Evolutionary conservation across 2,113 vertebrate genomes (phyloP).

Genomic region (Phodopus roborovskii): DNA sequence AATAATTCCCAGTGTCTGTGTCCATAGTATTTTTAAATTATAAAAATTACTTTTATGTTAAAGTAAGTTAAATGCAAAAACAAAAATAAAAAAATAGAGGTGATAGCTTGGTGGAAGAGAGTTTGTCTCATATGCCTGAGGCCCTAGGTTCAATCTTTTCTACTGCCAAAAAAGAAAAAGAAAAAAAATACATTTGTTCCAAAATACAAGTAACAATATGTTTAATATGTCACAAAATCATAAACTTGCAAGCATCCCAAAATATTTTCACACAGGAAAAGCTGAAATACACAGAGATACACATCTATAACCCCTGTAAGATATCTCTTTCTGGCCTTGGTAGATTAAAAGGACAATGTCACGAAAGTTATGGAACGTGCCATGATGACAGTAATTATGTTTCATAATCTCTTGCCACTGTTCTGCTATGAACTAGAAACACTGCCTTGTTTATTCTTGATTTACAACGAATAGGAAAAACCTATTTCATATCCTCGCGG

Average conservation of each 20-base stretch:
- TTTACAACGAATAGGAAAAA: background rate
- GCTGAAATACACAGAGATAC: slow-evolving; percentile 4
- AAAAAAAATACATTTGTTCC: background rate
- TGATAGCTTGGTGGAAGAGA: background rate
- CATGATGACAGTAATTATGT: background rate
- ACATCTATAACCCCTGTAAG: background rate
- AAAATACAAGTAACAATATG: background rate
- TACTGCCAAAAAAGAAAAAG: background rate
- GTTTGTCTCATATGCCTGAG: background rate
- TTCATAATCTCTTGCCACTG: background rate
- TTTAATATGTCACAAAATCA: background rate
- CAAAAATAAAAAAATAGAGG: background rate
- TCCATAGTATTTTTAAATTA: slow-evolving; percentile 20
- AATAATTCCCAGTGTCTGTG: slow-evolving; percentile 37
- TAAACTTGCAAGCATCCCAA: background rate
- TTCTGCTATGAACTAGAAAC: background rate
- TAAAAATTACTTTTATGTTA: slow-evolving; percentile 25
- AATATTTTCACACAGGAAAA: slow-evolving; percentile 2
- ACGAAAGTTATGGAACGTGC: background rate
- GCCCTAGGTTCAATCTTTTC: background rate
- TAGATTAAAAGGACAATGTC: background rate
- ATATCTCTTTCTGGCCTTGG: background rate
- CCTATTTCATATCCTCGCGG: background rate
- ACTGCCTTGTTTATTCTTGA: background rate
- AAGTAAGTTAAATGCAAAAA: background rate